Evolutionary conservation across 2,113 vertebrate genomes (phyloP), one percentile per base, ranked within the genome.

Genomic region (Hemicordylus capensis): DNA sequence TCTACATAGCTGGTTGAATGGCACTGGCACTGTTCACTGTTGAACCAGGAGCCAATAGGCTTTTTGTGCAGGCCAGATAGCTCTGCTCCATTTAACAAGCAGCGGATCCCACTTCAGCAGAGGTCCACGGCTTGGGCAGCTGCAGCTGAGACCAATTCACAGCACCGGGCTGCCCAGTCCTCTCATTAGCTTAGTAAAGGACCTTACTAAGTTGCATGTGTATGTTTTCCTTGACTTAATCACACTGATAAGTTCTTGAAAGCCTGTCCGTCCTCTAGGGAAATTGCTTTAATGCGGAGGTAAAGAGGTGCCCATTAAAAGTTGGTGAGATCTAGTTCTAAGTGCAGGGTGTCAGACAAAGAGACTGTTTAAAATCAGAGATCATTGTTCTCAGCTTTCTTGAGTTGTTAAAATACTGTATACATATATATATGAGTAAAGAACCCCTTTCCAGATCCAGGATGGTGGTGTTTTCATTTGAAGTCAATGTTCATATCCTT

Each of bases 281-380:
- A n/a, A n/a, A n/a, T n/a, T n/a, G n/a, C n/a, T n/a, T n/a, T n/a
- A n/a, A 39, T 28, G 48, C 28, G 39, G 48, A 80, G 44, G 19
- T 67, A 46, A 42, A 10, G 70, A 26, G 34, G 8, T 51, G 5
- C 0, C 1, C 6, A 17, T 56, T 1, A 19, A 70, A 48, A 15
- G 73, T 15, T 84, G 59, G 64, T 24, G 14, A 0, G 0, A 14
- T 51, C 28, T n/a, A 42, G 2, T 34, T 82, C 37, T 77, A 54
- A 34, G 11, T n/a, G 22, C 6, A 88, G 6, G 80, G 0, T 37
- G 4, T 0, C 34, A 0, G 31, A 31, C 28, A 19, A 56, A 37
- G 67, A 64, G 24, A 28, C 7, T 19, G 12, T 54, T 70, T 74
- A 31, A 20, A 9, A 4, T 12, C 0, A 0, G 51, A 14, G 58